A percentile compares a stretch with the other conserved stretches of the same genome.
Conservation (phyloP, 2,113 vertebrate genomes). For the Gavia stellata region DNA sequence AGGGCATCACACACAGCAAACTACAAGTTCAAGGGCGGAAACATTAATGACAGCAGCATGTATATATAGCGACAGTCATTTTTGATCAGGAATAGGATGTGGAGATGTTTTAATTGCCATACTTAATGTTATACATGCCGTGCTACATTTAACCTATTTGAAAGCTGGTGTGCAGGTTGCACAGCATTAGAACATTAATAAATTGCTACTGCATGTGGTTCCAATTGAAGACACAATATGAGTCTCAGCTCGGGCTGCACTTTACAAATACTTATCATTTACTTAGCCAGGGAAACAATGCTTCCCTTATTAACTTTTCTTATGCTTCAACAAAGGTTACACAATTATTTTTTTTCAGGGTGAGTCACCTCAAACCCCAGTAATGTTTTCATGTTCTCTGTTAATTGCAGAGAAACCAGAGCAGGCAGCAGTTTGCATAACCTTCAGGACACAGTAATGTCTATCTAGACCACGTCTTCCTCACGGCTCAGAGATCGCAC, state of each 20-base stretch:
- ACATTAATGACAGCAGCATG: background rate
- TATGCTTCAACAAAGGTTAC: background rate
- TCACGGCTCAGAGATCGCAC: background rate
- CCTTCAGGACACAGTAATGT: background rate
- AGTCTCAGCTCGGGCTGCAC: background rate
- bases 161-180: background rate
- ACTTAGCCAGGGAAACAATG: background rate
- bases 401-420: background rate
- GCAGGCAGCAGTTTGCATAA: background rate
- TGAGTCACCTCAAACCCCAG: background rate
- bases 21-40: background rate
- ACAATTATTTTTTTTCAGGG: background rate
- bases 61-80: background rate
- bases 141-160: constrained; percentile 35
- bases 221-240: background rate
- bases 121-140: background rate
- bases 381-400: background rate
- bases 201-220: background rate
- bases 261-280: background rate
- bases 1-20: background rate
- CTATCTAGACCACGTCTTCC: background rate
- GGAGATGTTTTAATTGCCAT: background rate
- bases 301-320: background rate
- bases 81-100: background rate
- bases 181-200: background rate